A percentile compares a stretch with the other conserved stretches of the same genome.
Evolutionary conservation across 2,113 vertebrate species (phyloP).

Genomic region (Amblyopsis rosae): DNA sequence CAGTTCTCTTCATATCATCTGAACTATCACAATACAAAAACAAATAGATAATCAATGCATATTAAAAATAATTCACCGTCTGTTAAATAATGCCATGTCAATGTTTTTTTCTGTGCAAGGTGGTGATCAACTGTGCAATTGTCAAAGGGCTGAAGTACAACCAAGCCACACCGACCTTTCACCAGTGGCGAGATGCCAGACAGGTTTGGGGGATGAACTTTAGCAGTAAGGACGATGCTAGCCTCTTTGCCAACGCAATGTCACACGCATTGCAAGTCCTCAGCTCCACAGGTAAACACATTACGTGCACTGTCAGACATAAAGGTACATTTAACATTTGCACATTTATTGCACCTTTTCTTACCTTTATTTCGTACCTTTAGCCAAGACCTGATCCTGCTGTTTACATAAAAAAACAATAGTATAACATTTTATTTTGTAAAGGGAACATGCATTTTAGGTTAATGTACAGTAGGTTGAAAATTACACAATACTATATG

Average conservation of each 20-base stretch:
- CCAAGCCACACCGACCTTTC: conserved; percentile 83
- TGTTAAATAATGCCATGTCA: neutral
- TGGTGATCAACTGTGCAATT: conserved; percentile 86
- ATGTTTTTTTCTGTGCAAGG: conserved; percentile 54
- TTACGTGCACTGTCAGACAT: neutral
- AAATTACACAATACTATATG: no score
- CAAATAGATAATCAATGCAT: no score
- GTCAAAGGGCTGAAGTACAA: conserved; percentile 84
- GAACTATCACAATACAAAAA: no score
- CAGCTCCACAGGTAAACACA: conserved; percentile 38
- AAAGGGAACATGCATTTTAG: no score
- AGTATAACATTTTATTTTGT: no score
- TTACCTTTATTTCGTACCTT: no score
- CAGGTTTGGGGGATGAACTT: conserved; percentile 89
- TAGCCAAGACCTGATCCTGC: no score
- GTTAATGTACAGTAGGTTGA: no score
- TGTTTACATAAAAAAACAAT: no score
- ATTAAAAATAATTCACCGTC: no score
- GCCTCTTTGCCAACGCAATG: conserved; percentile 71
- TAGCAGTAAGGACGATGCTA: conserved; percentile 79
- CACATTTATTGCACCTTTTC: no score
- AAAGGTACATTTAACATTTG: neutral
- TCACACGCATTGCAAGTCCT: conserved; percentile 55
- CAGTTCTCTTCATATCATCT: no score
- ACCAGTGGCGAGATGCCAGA: conserved; percentile 83